Conservation (phyloP, 1,140 invertebrate species). For the Goniozus legneri region DNA sequence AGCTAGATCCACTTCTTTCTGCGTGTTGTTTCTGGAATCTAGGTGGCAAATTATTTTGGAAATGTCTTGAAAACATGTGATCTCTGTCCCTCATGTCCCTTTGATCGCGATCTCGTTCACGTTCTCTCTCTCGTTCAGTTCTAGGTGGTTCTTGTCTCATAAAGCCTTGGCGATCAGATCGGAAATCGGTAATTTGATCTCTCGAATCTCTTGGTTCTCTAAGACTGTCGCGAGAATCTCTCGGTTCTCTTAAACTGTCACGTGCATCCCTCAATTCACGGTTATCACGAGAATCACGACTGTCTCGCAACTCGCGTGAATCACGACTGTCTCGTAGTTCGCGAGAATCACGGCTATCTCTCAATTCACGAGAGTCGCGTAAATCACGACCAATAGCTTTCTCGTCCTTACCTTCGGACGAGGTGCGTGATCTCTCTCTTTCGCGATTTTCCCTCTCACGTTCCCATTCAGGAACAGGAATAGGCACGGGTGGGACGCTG, state of each 20-base stretch:
- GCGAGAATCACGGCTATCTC: slow-evolving; percentile 24
- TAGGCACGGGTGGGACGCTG: slow-evolving; percentile 47
- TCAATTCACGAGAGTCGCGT: slow-evolving; percentile 18
- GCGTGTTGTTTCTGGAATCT: slow-evolving; percentile 77
- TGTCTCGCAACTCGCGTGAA: slow-evolving; percentile 25
- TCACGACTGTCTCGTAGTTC: slow-evolving; percentile 23
- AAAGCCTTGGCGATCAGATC: slow-evolving; percentile 26
- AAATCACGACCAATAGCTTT: slow-evolving; percentile 16
- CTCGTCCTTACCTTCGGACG: slow-evolving; percentile 56
- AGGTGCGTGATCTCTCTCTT: slow-evolving; percentile 46
- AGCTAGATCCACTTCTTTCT: slow-evolving; percentile 45
- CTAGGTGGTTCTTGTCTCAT: slow-evolving; percentile 19
- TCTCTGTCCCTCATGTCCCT: slow-evolving; percentile 42
- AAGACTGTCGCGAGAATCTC: slow-evolving; percentile 46
- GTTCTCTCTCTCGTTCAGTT: slow-evolving; percentile 34
- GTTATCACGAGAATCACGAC: slow-evolving; percentile 20
- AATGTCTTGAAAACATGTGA: slow-evolving; percentile 65
- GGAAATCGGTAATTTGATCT: slow-evolving; percentile 21
- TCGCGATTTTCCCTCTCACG: slow-evolving; percentile 54
- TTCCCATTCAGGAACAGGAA: slow-evolving; percentile 58
- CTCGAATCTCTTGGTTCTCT: slow-evolving; percentile 36
- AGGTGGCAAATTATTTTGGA: slow-evolving; percentile 78
- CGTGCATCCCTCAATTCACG: too few relatives aligned
- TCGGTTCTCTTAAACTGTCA: slow-evolving; percentile 26
- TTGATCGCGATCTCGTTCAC: slow-evolving; percentile 49